Evolutionary conservation across 2,113 vertebrate genomes (phyloP), one percentile per base, ranked within the genome.

Genomic region (Dromaius novaehollandiae): DNA sequence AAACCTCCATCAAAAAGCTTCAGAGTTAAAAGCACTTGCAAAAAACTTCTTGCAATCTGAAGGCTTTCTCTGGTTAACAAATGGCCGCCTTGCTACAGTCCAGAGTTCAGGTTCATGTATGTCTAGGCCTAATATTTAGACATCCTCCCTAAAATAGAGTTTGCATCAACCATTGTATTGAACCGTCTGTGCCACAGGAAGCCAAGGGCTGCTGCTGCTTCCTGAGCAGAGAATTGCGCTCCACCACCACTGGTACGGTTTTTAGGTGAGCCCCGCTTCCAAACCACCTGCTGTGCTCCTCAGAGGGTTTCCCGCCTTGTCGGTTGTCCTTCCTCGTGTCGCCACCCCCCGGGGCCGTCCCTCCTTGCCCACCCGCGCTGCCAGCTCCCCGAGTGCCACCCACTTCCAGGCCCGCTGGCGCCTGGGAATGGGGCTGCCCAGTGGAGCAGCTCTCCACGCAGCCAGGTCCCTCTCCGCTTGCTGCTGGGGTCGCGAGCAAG

Each of bases 251-350:
- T 16, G 30, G 44, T 69, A 32, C 32, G 21, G 30, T 46, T 30
- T 21, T 69, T 30, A 46, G 34, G 44, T 13, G 13, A 46, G 32
- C 10, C 3, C 11, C 6, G 9, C 6, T 28, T 46, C 24, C 21
- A 46, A 50, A 61, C 12, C 8, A 6, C 25, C 51, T 3, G 0
- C 30, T 42, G 2, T 0, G 0, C 13, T 76, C 26, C 28, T 64
- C 26, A 25, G 58, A 38, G 40, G 2, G 56, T 58, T 58, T 58
- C 56, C 50, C 22, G 13, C 46, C 22, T 17, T 36, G 48, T 71
- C 24, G 12, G 69, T 71, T 51, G 22, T 51, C 32, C 48, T n/a
- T 18, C 48, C 24, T 50, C 69, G 13, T 24, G 44, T 26, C 7
- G 11, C 25, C 69, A 32, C 34, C 56, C 56, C 17, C 56, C 19